Percentiles rank a stretch among this genome's conserved stretches.
Conservation (phyloP, 1,140 invertebrate genomes). For the Tetragnatha versicolor region DNA sequence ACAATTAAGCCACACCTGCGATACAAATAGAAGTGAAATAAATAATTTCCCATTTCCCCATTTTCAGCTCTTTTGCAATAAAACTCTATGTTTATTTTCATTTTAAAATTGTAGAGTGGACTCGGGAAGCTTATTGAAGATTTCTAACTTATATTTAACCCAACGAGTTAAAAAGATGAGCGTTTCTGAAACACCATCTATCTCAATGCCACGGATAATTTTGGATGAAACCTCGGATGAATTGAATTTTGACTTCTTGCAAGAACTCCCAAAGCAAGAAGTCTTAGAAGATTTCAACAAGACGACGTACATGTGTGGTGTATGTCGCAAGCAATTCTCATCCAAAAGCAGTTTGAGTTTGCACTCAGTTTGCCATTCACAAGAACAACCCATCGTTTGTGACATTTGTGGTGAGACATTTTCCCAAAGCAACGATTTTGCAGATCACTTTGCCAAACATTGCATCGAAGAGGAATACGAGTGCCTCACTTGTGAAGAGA, state of each 20-base stretch:
- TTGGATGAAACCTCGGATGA: neutral
- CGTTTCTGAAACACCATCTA: no score
- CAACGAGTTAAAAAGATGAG: no score
- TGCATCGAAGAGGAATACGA: constrained; percentile 29
- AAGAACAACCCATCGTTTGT: constrained; percentile 93
- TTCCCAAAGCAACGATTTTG: constrained; percentile 63
- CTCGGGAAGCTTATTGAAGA: no score
- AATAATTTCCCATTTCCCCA: no score
- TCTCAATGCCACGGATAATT: neutral
- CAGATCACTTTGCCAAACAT: constrained; percentile 35
- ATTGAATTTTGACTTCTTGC: neutral
- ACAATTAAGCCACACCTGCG: no score
- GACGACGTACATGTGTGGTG: constrained; percentile 18
- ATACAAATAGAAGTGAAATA: no score
- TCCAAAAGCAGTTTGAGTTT: constrained; percentile 31
- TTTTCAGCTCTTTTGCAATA: no score
- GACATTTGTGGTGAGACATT: constrained; percentile 98
- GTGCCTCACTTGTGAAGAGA: constrained; percentile 27
- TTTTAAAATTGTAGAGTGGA: no score
- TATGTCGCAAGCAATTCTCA: constrained; percentile 38
- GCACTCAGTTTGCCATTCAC: constrained; percentile 28
- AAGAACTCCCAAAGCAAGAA: no score
- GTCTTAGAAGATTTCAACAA: neutral
- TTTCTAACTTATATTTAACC: no score
- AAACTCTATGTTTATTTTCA: no score